A percentile compares a stretch with the other conserved stretches of the same genome.
phyloP scores from a whole-genome alignment of 2,888 invertebrate species.

The Diarsia rubi region DNA sequence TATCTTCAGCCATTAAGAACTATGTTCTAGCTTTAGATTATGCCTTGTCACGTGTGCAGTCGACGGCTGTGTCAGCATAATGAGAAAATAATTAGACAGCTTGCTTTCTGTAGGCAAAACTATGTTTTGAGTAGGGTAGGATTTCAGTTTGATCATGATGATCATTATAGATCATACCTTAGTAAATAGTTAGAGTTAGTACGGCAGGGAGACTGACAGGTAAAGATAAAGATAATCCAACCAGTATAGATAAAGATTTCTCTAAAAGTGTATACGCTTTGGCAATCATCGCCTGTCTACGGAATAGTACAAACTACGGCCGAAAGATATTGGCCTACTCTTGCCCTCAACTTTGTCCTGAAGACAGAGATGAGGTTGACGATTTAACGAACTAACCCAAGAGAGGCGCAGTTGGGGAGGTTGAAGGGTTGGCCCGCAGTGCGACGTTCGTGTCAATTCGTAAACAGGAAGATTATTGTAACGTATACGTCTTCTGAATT shows the following conservation, averaged over 20 bases:
- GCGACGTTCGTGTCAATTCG: neutral
- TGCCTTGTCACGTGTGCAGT: conserved; percentile 62
- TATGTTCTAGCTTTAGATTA: conserved; percentile 58
- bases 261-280: neutral
- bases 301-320: neutral
- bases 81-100: conserved; percentile 60
- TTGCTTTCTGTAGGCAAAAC: conserved; percentile 23
- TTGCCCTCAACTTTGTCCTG: too few species aligned
- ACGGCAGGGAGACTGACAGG: too few species aligned
- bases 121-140: neutral
- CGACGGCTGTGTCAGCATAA: conserved; percentile 58
- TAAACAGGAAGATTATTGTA: neutral
- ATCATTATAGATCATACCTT: too few species aligned
- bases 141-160: too few species aligned
- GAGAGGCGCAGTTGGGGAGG: too few species aligned
- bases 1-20: conserved; percentile 46
- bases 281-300: neutral
- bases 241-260: neutral
- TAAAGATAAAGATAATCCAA: too few species aligned
- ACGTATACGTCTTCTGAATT: neutral
- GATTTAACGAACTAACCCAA: too few species aligned
- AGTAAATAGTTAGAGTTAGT: neutral
- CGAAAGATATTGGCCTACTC: too few species aligned
- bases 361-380: too few species aligned
- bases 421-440: too few species aligned